Base-by-base conservation (phyloP, 2,797 vertebrate species). In the Lacerta agilis region DNA sequence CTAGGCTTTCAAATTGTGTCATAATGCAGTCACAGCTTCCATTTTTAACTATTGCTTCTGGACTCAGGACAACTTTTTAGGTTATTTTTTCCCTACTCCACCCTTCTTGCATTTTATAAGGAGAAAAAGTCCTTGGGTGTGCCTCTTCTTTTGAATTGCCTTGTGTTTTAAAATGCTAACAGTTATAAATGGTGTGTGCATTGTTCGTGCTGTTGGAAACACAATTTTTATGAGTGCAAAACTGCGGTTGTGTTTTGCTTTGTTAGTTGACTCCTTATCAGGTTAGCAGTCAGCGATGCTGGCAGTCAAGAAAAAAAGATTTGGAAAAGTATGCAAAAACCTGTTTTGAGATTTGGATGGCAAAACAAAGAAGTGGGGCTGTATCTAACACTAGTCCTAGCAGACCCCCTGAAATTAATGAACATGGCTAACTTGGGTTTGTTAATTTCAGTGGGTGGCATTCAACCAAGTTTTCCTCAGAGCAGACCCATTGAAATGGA, bases 1-100 rank as follows among this genome's bases (percentile, higher is more conserved):
- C 64, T 76, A 23, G 36, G 49, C 8, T 77, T 2, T 18, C 87
- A 38, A 78, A 71, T 92, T 82, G 58, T 89, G 38, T 66, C 87
- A 33, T 29, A 20, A 86, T 61, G 88, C 82, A 90, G 78, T 23
- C 77, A 72, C 79, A 76, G 45, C 90, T 88, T 90, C n/a, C 17
- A 1, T 84, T 91, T n/a, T 58, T 18, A 29, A 20, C 33, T 8
- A 23, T 27, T 13, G 15, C 17, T 82, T 38, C 69, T 29, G 71
- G 20, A 55, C n/a, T 5, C 7, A 76, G 66, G 8, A 29, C 4
- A 38, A 71, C 29, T 71, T 81, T 36, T 5, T 29, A 55, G 13
- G 2, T 27, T 4, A 69, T 27, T 20, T 71, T 61, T 91, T 55
- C 86, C 82, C 41, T 58, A 4, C 15, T 41, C n/a, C 73, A 55